Evolutionary conservation across 2,888 invertebrate genomes (phyloP).

Genomic region (Allygus modestus): DNA sequence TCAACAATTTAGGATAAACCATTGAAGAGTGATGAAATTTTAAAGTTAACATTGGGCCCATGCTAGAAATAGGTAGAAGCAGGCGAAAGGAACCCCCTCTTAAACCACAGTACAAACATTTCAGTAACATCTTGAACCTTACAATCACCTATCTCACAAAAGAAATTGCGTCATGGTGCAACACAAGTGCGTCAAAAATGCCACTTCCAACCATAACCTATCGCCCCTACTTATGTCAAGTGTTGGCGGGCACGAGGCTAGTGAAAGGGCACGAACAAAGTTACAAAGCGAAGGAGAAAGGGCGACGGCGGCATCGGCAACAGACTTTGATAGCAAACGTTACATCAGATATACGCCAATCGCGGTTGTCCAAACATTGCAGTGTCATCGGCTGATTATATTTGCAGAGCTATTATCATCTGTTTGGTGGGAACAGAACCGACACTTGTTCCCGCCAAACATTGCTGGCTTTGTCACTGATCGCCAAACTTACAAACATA

Average conservation of each 20-base stretch:
- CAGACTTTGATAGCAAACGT: conserved; percentile 47
- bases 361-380: background rate
- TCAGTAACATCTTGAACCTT: no score
- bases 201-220: background rate
- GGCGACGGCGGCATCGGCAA: background rate
- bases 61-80: no score
- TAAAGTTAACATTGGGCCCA: no score
- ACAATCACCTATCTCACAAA: no score
- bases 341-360: conserved; percentile 20
- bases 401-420: conserved; percentile 5
- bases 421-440: background rate
- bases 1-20: no score
- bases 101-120: no score
- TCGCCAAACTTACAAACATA: conserved; percentile 35
- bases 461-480: conserved; percentile 13
- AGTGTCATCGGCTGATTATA: conserved; percentile 5
- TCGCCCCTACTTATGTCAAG: background rate
- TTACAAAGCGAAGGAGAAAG: background rate
- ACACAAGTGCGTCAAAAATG: background rate
- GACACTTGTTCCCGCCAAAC: conserved; percentile 20
- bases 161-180: no score
- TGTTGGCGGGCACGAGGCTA: background rate
- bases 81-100: no score
- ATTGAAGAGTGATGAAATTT: no score
- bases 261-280: conserved; percentile 3